Evolutionary conservation across 2,113 vertebrate species (phyloP).

Genomic region (Aplodontia rufa): DNA sequence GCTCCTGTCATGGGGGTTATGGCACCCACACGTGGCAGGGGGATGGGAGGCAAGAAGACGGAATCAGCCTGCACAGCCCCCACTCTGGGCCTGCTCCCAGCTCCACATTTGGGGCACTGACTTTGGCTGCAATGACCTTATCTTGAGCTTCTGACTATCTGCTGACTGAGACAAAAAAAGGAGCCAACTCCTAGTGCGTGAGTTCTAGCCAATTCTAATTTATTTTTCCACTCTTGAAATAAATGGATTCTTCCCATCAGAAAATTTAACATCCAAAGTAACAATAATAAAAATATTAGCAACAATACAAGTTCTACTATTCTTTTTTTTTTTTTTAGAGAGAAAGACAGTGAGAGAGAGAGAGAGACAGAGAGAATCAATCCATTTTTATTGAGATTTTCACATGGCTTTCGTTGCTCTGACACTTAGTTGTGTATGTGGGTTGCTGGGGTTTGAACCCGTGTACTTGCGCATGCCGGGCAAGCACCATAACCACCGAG

Average conservation of each 20-base stretch:
- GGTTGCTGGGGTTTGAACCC: no score
- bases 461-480: no score
- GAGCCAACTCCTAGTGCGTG: constrained; percentile 18
- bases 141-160: constrained; percentile 28
- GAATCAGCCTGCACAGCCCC: not conserved
- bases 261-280: constrained; percentile 46
- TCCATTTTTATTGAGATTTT: no score
- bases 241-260: constrained; percentile 22
- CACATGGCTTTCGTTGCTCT: no score
- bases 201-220: constrained; percentile 26
- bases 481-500: no score
- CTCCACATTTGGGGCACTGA: not conserved
- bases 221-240: constrained; percentile 46
- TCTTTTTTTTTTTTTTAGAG: no score
- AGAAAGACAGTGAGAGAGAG: no score
- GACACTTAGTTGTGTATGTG: no score
- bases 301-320: not conserved
- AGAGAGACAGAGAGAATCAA: no score
- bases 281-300: not conserved
- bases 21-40: not conserved
- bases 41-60: not conserved
- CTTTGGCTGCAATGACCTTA: not conserved
- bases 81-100: constrained; percentile 7
- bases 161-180: constrained; percentile 41
- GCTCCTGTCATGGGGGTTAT: not conserved